Evolutionary conservation across 1,140 invertebrate species (phyloP).

Genomic region (Bombus cullumanus): DNA sequence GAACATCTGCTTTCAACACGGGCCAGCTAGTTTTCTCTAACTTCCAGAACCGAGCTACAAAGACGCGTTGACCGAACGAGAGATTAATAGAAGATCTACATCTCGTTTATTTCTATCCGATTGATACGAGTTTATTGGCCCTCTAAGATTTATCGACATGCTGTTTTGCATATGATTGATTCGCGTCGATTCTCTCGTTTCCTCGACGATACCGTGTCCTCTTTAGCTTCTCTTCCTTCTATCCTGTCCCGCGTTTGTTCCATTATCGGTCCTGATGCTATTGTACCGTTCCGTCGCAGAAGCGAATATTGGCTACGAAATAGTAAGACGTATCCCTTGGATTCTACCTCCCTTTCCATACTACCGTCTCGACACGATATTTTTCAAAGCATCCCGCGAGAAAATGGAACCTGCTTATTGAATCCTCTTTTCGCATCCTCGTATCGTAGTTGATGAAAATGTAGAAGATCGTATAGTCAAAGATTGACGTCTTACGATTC

Average conservation of each 20-base stretch:
- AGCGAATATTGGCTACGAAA: conserved; percentile 35
- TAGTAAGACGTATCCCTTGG: conserved; percentile 36
- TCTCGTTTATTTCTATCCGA: conserved; percentile 59
- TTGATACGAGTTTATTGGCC: conserved; percentile 76
- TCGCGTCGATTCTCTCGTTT: conserved; percentile 48
- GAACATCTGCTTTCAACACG: conserved; percentile 18
- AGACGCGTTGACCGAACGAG: conserved; percentile 35
- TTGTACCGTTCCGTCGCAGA: conserved; percentile 21
- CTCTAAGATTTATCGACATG: conserved; percentile 62
- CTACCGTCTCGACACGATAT: background rate
- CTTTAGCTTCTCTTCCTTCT: background rate
- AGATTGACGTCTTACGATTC: background rate
- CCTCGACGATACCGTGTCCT: background rate
- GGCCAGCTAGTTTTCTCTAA: conserved; percentile 8
- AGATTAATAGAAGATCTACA: conserved; percentile 34
- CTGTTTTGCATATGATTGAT: conserved; percentile 74
- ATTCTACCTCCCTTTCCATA: background rate
- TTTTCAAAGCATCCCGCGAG: conserved; percentile 36
- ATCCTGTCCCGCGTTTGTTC: background rate
- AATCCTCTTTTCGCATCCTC: background rate
- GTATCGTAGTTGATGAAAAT: background rate
- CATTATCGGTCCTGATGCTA: conserved; percentile 17
- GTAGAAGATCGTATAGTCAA: background rate
- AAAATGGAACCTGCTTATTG: conserved; percentile 40
- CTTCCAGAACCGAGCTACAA: conserved; percentile 50